These are phyloP conservation scores for Halichondria panicea DNA, from an alignment of 37 sponge, comb jelly and placozoan species.

Conservation along the genomic window DNA sequence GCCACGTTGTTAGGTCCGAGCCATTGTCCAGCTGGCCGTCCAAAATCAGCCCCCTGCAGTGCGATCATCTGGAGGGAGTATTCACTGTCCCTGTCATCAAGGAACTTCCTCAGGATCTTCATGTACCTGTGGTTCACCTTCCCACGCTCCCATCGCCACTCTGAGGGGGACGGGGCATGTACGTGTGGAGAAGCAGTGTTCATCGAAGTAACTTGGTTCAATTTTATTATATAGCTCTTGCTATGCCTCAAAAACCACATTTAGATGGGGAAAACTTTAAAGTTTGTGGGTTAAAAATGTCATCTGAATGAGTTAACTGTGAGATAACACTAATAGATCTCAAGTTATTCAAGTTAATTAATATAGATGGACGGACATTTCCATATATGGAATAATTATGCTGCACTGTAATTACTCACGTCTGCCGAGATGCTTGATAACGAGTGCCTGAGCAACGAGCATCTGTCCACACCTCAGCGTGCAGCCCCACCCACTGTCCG, in stretches of 20 bases:
- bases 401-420: slow-evolving; percentile 30
- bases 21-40: slow-evolving; percentile 87
- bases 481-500: slow-evolving; percentile 98
- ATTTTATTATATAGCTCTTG: too few species aligned
- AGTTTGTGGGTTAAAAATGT: too few species aligned
- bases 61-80: slow-evolving; percentile 97
- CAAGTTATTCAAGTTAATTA: too few species aligned
- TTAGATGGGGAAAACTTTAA: too few species aligned
- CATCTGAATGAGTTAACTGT: too few species aligned
- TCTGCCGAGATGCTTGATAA: slow-evolving; percentile 75
- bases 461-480: slow-evolving; percentile 98
- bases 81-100: slow-evolving; percentile 81
- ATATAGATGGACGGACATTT: too few species aligned
- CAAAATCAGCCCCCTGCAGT: slow-evolving; percentile 81
- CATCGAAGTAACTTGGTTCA: too few species aligned
- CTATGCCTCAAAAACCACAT: too few species aligned
- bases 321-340: too few species aligned
- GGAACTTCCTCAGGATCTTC: slow-evolving; percentile 85
- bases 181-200: too few species aligned
- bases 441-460: slow-evolving; percentile 87
- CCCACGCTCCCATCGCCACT: slow-evolving; percentile 18
- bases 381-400: too few species aligned
- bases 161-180: neutral
- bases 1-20: slow-evolving; percentile 98
- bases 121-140: slow-evolving; percentile 9